Conservation (phyloP, 2,888 invertebrate species). For the Eupithecia insigniata region DNA sequence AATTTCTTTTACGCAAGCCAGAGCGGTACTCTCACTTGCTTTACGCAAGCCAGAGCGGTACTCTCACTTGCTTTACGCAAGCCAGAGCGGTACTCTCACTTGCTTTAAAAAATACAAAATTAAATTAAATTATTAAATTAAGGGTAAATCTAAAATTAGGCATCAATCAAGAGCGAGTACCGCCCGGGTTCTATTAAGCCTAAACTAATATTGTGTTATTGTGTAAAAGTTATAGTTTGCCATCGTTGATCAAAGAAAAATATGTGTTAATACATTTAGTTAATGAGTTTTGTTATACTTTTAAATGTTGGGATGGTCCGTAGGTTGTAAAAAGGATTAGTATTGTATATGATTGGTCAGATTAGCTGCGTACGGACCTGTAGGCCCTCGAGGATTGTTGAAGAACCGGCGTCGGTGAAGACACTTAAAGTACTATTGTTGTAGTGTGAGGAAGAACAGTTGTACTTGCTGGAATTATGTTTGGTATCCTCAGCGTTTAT, state of each 20-base stretch:
- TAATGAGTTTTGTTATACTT: slow-evolving; percentile 80
- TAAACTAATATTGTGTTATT: slow-evolving; percentile 80
- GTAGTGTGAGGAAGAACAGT: slow-evolving; percentile 57
- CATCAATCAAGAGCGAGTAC: slow-evolving; percentile 58
- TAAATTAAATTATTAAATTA: slow-evolving; percentile 67
- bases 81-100: slow-evolving; percentile 59
- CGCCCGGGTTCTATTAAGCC: slow-evolving; percentile 66
- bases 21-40: slow-evolving; percentile 59
- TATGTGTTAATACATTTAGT: slow-evolving; percentile 80
- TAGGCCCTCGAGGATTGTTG: slow-evolving; percentile 78
- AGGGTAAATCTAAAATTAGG: slow-evolving; percentile 50
- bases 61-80: slow-evolving; percentile 51
- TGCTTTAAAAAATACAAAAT: slow-evolving; percentile 52
- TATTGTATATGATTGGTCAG: slow-evolving; percentile 78
- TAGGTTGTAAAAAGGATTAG: slow-evolving; percentile 78
- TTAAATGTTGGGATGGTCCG: slow-evolving; percentile 66
- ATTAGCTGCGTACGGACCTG: slow-evolving; percentile 63
- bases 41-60: slow-evolving; percentile 55
- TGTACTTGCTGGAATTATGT: slow-evolving; percentile 51
- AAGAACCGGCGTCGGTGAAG: slow-evolving; percentile 74
- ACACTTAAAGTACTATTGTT: slow-evolving; percentile 83
- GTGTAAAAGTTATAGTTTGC: slow-evolving; percentile 81
- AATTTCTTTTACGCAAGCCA: slow-evolving; percentile 56
- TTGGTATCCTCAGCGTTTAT: neutral
- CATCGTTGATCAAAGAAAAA: slow-evolving; percentile 82